phyloP scores from a whole-genome alignment of 2,113 vertebrate species.

The Dolichotis patagonum region DNA sequence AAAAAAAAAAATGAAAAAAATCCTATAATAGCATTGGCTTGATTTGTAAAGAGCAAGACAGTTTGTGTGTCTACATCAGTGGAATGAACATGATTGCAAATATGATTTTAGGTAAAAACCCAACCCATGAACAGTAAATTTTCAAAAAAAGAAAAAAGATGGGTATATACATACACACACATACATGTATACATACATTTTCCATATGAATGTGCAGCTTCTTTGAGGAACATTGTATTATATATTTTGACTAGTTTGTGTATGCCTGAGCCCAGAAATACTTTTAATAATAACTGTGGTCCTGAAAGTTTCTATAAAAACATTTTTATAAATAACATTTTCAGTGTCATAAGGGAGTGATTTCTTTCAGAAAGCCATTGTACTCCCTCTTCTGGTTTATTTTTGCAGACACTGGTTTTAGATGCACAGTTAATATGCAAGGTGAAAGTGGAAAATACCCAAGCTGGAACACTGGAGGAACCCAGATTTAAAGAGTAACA shows the following conservation, averaged over 20 bases:
- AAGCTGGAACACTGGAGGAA: not conserved
- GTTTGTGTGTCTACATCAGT: conserved; percentile 2
- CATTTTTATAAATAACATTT: conserved; percentile 45
- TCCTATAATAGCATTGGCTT: not conserved
- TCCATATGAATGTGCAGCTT: not conserved
- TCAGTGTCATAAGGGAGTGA: not conserved
- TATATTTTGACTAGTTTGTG: not conserved
- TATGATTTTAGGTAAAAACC: conserved; percentile 56
- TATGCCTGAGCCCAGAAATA: not conserved
- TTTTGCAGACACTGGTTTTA: conserved; percentile 48
- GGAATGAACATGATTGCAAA: not conserved
- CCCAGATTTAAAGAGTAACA: not conserved
- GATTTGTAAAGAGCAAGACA: conserved; percentile 8
- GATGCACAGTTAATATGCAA: not conserved
- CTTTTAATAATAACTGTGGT: conserved; percentile 35
- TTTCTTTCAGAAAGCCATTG: not conserved
- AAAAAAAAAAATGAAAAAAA: not conserved
- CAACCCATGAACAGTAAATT: not conserved
- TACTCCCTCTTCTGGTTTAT: not conserved
- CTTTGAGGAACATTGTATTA: not conserved
- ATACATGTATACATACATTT: conserved; percentile 41
- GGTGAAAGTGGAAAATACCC: conserved; percentile 33
- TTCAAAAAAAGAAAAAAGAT: not conserved
- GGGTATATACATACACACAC: too few relatives aligned
- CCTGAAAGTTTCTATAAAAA: conserved; percentile 16